These are phyloP conservation scores for Hylaeus volcanicus DNA, from an alignment of 1,140 invertebrate genomes.

Conservation along the genomic window DNA sequence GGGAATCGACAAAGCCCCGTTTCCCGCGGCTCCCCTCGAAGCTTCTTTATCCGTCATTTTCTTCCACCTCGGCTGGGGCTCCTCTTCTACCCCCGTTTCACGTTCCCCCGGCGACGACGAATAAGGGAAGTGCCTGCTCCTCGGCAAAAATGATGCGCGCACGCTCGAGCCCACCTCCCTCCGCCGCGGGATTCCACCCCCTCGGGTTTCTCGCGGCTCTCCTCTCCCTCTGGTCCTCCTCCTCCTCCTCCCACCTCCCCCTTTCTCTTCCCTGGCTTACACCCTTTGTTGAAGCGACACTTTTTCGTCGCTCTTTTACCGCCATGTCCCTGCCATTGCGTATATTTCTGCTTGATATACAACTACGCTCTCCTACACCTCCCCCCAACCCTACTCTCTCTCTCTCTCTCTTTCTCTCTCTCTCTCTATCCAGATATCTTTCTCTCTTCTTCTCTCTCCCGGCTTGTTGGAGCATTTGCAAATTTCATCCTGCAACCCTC, in stretches of 20 bases:
- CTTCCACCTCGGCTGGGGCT: slow-evolving; percentile 60
- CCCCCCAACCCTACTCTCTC: too few relatives aligned
- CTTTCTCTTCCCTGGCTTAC: slow-evolving; percentile 46
- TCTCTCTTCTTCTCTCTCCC: neutral
- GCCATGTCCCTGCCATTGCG: slow-evolving; percentile 51
- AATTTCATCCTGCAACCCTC: slow-evolving; percentile 44
- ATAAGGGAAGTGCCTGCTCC: slow-evolving; percentile 65
- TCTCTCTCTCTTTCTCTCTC: neutral
- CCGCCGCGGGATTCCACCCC: slow-evolving; percentile 14
- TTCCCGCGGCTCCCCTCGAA: slow-evolving; percentile 61
- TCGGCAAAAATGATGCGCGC: slow-evolving; percentile 65
- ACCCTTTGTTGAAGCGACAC: slow-evolving; percentile 61
- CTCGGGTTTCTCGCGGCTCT: neutral
- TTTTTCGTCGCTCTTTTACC: slow-evolving; percentile 64
- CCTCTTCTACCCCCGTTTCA: slow-evolving; percentile 56
- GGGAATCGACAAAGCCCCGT: slow-evolving; percentile 69
- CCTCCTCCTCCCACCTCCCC: slow-evolving; percentile 12
- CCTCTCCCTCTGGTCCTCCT: slow-evolving; percentile 15
- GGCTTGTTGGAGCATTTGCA: slow-evolving; percentile 50
- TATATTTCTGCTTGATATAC: slow-evolving; percentile 59
- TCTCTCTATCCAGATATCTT: too few relatives aligned
- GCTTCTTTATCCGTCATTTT: slow-evolving; percentile 62
- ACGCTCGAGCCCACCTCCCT: slow-evolving; percentile 60
- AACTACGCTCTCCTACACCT: slow-evolving; percentile 6
- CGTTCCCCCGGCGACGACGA: slow-evolving; percentile 64